Base-by-base conservation (phyloP, 2,888 invertebrate species). In the Agrochola lychnidis region DNA sequence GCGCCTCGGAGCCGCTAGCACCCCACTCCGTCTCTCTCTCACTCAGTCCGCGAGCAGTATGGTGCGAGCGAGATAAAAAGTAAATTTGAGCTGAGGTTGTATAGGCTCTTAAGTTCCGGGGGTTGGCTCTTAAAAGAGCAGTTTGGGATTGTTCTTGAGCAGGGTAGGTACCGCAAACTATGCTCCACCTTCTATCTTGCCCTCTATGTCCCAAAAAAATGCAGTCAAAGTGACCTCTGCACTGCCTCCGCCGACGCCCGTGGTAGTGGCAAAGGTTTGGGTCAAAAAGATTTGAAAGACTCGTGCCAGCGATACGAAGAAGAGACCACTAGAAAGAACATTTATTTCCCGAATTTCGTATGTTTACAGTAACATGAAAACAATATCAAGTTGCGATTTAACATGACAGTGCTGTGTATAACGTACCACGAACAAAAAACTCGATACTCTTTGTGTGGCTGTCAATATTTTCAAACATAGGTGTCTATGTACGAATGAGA, bases 371-470 rank as follows among this genome's bases (percentile, higher is more conserved):
- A 36, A 73, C 79, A 64, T 73, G 63, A 40, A 59, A 66, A 74
- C 66, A 80, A 62, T 84, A 74, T 70, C 45, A n/a, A 62, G 62
- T 70, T 71, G 64, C 79, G 56, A 75, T 80, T 66, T 48, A 48
- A 45, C 66, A 75, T 82, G 66, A 75, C 71, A 78, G 61, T 74
- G 71, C 63, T 57, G 53, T 64, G 57, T 48, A 25, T 14, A 62
- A 16, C 25, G 30, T 16, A 22, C 3, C 2, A 25, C 16, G 25
- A 63, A 68, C 30, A 84, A 66, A 73, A 71, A 53, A 51, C 42
- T 61, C 45, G 0, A 61, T n/a, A 16, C 42, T 30, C 12, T 59
- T 61, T 62, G 14, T 63, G 30, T 36, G 25, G 42, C 1, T 69
- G 14, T 0, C 42, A 48, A 40, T 48, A 71, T 19, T 77, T 45